A percentile compares a stretch with the other conserved stretches of the same genome.
These are phyloP conservation scores for Marmota flaviventris DNA, from an alignment of 2,113 vertebrate genomes.

Conservation along the genomic window DNA sequence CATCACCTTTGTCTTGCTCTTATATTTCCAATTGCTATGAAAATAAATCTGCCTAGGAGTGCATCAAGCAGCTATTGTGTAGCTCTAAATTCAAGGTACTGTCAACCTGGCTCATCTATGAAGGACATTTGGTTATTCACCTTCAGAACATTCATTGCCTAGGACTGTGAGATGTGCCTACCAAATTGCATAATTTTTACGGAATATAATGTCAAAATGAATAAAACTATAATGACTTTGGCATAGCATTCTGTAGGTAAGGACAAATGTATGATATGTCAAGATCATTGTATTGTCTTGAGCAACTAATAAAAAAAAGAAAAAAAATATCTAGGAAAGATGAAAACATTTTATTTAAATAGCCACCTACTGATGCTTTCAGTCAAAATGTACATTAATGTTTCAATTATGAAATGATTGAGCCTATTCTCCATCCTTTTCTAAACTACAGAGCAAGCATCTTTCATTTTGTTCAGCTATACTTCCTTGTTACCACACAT, in stretches of 20 bases:
- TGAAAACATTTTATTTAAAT: constrained; percentile 2
- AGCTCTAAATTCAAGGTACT: neutral
- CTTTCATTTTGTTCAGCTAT: neutral
- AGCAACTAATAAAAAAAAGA: too few relatives aligned
- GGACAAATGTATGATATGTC: neutral
- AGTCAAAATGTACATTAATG: neutral
- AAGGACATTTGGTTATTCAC: neutral
- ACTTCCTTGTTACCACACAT: neutral
- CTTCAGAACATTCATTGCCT: neutral
- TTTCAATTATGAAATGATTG: constrained; percentile 44
- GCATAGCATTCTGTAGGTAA: neutral
- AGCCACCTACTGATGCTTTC: neutral
- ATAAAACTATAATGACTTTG: constrained; percentile 49
- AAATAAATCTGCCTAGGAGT: constrained; percentile 55
- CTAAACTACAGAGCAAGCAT: neutral
- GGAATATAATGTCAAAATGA: constrained; percentile 42
- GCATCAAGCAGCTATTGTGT: neutral
- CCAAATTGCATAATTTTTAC: neutral
- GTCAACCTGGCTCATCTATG: neutral
- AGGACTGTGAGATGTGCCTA: neutral
- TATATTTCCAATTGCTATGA: constrained; percentile 66
- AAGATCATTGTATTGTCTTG: too few relatives aligned
- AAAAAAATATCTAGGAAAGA: neutral
- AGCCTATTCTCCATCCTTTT: neutral
- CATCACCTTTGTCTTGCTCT: constrained; percentile 63